Conservation (phyloP, 2,113 vertebrate species). For the Halichoeres trimaculatus region DNA sequence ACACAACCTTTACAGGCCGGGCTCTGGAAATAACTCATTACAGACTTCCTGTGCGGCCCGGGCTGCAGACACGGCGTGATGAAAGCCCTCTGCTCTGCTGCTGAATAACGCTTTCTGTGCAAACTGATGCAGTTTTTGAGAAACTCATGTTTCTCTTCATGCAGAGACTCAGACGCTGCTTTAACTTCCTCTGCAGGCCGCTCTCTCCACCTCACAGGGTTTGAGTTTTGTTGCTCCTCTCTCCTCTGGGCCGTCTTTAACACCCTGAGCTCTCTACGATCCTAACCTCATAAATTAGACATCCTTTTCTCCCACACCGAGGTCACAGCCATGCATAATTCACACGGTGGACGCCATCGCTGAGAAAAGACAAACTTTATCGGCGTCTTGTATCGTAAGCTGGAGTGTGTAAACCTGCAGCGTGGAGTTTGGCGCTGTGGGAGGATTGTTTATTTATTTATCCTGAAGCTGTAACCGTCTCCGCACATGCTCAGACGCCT, state of each 20-base stretch:
- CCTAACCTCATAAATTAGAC: conserved; percentile 34
- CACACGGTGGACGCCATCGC: conserved; percentile 17
- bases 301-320: conserved; percentile 9
- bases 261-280: not conserved
- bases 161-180: too few species aligned
- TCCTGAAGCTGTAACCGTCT: conserved; percentile 15
- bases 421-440: conserved; percentile 4
- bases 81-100: not conserved
- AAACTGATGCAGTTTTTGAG: not conserved
- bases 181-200: too few species aligned
- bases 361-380: conserved; percentile 5
- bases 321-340: conserved; percentile 25
- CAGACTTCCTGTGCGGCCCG: too few species aligned
- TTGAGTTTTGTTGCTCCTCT: not conserved
- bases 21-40: conserved; percentile 7
- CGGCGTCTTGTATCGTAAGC: not conserved
- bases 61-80: not conserved
- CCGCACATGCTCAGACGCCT: not conserved
- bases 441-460: too few species aligned
- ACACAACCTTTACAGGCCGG: not conserved
- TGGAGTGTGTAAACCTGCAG: conserved; percentile 17
- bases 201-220: not conserved
- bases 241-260: conserved; percentile 10
- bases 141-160: too few species aligned
- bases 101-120: not conserved